A percentile compares a stretch with the other conserved stretches of the same genome.
Evolutionary conservation across 1,140 invertebrate species (phyloP).

Genomic region (Drosophila kohkoa): DNA sequence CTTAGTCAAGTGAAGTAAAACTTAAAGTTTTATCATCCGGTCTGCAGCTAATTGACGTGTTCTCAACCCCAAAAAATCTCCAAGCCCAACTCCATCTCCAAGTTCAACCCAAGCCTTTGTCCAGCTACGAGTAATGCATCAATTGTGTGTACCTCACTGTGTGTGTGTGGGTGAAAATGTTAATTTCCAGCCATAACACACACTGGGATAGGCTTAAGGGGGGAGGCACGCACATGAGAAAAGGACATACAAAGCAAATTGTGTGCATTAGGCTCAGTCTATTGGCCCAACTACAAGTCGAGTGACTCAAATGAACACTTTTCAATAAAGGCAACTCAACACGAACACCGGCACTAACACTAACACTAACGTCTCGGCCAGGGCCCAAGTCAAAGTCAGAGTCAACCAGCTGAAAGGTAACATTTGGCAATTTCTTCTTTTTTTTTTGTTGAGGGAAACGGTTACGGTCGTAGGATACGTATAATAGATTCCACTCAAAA

Average conservation of each 20-base stretch:
- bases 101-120: slow-evolving; percentile 22
- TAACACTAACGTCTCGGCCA: not conserved
- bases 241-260: slow-evolving; percentile 65
- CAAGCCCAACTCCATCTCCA: not conserved
- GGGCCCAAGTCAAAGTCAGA: slow-evolving; percentile 24
- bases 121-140: slow-evolving; percentile 52
- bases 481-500: slow-evolving; percentile 67
- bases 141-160: slow-evolving; percentile 33
- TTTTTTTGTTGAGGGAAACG: slow-evolving; percentile 22
- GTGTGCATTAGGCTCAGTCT: slow-evolving; percentile 60
- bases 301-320: slow-evolving; percentile 53
- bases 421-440: slow-evolving; percentile 63
- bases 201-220: slow-evolving; percentile 27
- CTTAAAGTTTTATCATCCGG: slow-evolving; percentile 59
- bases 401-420: slow-evolving; percentile 67
- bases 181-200: slow-evolving; percentile 59
- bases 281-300: slow-evolving; percentile 13
- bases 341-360: slow-evolving; percentile 9
- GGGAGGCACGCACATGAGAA: slow-evolving; percentile 17
- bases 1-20: slow-evolving; percentile 65
- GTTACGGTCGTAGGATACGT: slow-evolving; percentile 76
- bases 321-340: slow-evolving; percentile 63
- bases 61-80: not conserved
- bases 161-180: slow-evolving; percentile 53
- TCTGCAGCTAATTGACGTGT: slow-evolving; percentile 50